Base-by-base conservation (phyloP, 2,113 vertebrate genomes). In the Anthoscopus minutus region DNA sequence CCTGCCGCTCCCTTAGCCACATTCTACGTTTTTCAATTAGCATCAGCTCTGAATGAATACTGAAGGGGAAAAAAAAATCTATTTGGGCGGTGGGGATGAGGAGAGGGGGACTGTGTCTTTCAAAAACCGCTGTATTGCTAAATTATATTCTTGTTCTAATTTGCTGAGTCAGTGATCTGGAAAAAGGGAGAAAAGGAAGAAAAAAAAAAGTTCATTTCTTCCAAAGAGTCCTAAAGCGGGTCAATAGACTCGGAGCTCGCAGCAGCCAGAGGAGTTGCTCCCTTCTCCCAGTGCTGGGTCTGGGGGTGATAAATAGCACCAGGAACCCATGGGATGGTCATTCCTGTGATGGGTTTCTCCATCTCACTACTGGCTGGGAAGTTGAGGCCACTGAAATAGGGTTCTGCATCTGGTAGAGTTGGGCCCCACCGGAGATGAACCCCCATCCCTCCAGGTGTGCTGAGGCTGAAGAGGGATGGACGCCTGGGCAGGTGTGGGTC, bases 71-170 rank as follows among this genome's bases (percentile, higher is more conserved):
- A 78, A 83, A 80, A 89, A 91, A 95, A 92, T 83, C 91, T 88
- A 14, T 95, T 92, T 96, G 95, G 92, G 92, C 4, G 89, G 85
- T 80, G 91, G 89, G 74, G 74, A 74, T 92, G 88, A 92, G 83
- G 66, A 93, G 92, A 88, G 82, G 64, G 91, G 92, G 82, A 80
- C 89, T 77, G 83, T 94, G 96, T 94, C 96, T 96, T 97, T 96
- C 94, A 93, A 92, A 95, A 96, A 85, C 93, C 21, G 56, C 95
- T 96, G 93, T 96, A 96, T 97, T 96, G 97, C 97, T 97, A 96
- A 97, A 97, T 97, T 97, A 96, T 96, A 93, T 95, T 96, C 97
- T 89, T 97, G 96, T 97, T 97, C 95, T 97, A 97, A 97, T 97
- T 97, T 97, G 97, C 96, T 97, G 95, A 96, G 94, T 97, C 97